A percentile compares a stretch with the other conserved stretches of the same genome.
These are phyloP conservation scores for Periparus ater DNA, from an alignment of 2,797 vertebrate species.

Conservation along the genomic window DNA sequence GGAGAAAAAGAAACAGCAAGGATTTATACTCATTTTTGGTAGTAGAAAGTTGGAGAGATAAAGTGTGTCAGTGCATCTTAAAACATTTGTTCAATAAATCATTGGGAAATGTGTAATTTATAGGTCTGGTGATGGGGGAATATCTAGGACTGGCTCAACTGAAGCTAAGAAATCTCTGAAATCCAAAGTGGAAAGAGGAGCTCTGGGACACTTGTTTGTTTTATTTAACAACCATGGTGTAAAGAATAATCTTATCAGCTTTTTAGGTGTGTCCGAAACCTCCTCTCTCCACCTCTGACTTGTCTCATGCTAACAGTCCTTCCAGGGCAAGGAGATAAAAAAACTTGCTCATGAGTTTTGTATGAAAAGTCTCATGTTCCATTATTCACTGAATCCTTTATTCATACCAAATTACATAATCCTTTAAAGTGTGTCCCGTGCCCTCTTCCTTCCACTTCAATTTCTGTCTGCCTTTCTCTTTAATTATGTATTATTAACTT, in stretches of 20 bases:
- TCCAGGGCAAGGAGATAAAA: background rate
- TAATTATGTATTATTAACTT: background rate
- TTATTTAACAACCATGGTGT: background rate
- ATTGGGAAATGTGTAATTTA: background rate
- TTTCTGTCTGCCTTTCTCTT: background rate
- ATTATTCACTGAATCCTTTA: background rate
- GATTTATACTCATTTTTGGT: background rate
- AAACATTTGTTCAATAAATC: background rate
- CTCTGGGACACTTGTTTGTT: background rate
- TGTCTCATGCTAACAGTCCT: background rate
- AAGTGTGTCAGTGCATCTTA: background rate
- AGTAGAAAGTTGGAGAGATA: background rate
- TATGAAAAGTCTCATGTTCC: background rate
- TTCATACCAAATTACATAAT: background rate
- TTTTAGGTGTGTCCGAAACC: background rate
- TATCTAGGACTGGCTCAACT: background rate
- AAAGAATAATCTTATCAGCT: background rate
- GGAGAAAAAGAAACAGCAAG: background rate
- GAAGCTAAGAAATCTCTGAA: background rate
- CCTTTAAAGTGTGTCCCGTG: background rate
- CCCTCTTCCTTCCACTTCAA: background rate
- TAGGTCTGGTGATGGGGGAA: background rate
- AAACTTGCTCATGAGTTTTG: background rate
- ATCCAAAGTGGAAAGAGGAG: background rate
- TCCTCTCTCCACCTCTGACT: background rate